phyloP scores from a whole-genome alignment of 2,888 invertebrate genomes.

The Palloptera scutellata region DNA sequence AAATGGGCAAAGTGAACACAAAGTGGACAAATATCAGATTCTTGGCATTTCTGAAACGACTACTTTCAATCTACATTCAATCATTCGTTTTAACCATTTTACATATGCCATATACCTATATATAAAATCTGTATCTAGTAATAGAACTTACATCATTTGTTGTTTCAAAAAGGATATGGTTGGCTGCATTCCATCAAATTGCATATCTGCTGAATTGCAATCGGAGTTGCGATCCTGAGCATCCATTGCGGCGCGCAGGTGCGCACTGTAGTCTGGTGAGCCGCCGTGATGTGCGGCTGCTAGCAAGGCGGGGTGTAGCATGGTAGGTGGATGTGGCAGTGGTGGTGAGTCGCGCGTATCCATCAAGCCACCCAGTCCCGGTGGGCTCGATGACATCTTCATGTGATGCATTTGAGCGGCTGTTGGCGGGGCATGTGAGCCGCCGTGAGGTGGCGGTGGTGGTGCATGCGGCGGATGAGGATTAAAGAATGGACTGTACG shows the following conservation, averaged over 20 bases:
- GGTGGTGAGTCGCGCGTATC: slow-evolving; percentile 82
- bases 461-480: slow-evolving; percentile 65
- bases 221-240: slow-evolving; percentile 86
- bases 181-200: slow-evolving; percentile 92
- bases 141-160: slow-evolving; percentile 53
- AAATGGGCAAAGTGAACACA: too few relatives aligned
- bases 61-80: neutral
- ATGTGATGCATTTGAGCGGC: slow-evolving; percentile 64
- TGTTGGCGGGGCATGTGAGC: slow-evolving; percentile 66
- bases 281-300: slow-evolving; percentile 84
- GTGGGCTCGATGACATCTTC: slow-evolving; percentile 65
- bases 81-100: neutral
- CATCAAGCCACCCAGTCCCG: slow-evolving; percentile 73
- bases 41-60: too few relatives aligned
- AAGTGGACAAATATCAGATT: too few relatives aligned
- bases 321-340: slow-evolving; percentile 82
- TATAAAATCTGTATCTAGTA: too few relatives aligned
- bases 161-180: slow-evolving; percentile 92
- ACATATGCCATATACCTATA: slow-evolving; percentile 13
- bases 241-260: slow-evolving; percentile 78
- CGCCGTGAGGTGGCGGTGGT: slow-evolving; percentile 55
- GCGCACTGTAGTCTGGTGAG: slow-evolving; percentile 79
- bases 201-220: slow-evolving; percentile 88
- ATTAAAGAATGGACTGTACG: slow-evolving; percentile 89
- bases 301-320: slow-evolving; percentile 84